Evolutionary conservation across 2,797 vertebrate genomes (phyloP).

Genomic region (Chaetophractus vellerosus): DNA sequence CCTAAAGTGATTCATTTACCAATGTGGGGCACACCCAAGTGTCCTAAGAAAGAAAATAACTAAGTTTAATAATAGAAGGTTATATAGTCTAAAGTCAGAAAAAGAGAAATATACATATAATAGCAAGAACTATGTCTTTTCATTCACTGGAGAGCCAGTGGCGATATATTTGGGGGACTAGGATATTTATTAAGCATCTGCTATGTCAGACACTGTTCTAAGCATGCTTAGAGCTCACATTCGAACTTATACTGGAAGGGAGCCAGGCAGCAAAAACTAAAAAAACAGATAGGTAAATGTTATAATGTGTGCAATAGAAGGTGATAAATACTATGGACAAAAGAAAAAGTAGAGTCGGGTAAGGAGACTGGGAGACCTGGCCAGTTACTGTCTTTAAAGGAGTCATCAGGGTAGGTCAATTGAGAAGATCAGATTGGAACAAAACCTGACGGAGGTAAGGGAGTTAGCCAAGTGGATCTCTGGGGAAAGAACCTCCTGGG

Average conservation of each 20-base stretch:
- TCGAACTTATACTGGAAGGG: neutral
- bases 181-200: neutral
- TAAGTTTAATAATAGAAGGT: conserved; percentile 30
- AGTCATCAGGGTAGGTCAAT: neutral
- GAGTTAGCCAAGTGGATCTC: neutral
- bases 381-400: neutral
- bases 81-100: conserved; percentile 22
- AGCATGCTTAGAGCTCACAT: neutral
- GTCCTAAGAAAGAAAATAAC: conserved; percentile 74
- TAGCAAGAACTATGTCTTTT: neutral
- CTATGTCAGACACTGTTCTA: neutral
- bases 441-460: neutral
- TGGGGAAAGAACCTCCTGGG: neutral
- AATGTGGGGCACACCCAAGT: conserved; percentile 17
- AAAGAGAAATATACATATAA: neutral
- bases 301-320: neutral
- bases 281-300: neutral
- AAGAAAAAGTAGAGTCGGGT: neutral
- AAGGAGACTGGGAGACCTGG: neutral
- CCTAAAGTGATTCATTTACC: conserved; percentile 74
- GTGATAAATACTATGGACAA: neutral
- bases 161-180: neutral
- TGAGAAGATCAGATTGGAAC: neutral
- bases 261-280: conserved; percentile 8
- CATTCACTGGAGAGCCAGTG: neutral